Evolutionary conservation across 2,797 vertebrate genomes (phyloP).

Genomic region (Aldrovandia affinis): DNA sequence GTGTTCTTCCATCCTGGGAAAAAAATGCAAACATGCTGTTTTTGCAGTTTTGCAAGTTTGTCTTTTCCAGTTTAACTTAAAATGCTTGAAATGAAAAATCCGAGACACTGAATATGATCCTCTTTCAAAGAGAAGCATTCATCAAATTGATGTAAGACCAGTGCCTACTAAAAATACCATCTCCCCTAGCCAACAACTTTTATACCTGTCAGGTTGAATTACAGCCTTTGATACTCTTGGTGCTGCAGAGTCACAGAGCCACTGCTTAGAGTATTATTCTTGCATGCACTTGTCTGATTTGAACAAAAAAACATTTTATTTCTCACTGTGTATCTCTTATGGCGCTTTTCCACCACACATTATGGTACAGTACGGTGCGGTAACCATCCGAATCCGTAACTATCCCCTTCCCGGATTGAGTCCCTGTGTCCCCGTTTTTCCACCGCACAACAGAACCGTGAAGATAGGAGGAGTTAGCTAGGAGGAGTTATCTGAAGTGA

Average conservation of each 20-base stretch:
- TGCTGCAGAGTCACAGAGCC: not conserved
- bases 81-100: not conserved
- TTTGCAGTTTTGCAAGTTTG: not conserved
- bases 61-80: no score
- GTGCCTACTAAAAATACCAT: not conserved
- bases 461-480: no score
- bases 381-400: no score
- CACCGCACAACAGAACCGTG: no score
- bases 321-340: not conserved
- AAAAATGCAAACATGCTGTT: not conserved
- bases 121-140: not conserved
- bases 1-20: not conserved
- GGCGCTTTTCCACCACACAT: no score
- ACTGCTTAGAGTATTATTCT: not conserved
- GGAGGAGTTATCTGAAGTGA: no score
- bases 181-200: not conserved
- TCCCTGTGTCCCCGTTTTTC: no score
- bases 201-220: not conserved
- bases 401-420: no score
- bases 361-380: no score
- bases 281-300: not conserved
- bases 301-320: not conserved
- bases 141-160: not conserved
- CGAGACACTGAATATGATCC: no score
- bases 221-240: not conserved